Evolutionary conservation across 2,888 invertebrate species (phyloP).

Genomic region (Dinocampus coccinellae): DNA sequence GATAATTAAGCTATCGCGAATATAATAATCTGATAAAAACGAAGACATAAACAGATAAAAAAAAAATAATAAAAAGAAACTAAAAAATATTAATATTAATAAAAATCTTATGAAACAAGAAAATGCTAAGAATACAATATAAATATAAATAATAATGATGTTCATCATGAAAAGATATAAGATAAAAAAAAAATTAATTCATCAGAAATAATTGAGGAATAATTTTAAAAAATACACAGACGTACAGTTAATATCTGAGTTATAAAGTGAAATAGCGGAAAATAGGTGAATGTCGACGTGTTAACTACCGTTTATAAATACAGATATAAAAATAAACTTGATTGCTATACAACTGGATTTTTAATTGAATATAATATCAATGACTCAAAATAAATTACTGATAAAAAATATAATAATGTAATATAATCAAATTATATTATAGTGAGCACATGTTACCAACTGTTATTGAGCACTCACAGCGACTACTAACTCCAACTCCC

Average conservation of each 20-base stretch:
- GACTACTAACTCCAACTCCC: slow-evolving; percentile 1
- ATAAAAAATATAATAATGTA: neutral
- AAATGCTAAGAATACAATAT: neutral
- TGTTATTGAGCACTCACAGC: neutral
- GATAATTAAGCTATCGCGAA: neutral
- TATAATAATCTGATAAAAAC: neutral
- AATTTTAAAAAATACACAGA: neutral
- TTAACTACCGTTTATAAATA: neutral
- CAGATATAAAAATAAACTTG: neutral
- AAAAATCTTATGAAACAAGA: neutral
- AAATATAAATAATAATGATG: neutral
- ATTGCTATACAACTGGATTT: neutral
- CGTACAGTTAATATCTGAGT: neutral
- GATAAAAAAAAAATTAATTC: neutral
- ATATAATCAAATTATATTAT: neutral
- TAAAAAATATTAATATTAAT: too few relatives aligned
- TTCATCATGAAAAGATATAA: neutral
- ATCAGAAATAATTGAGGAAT: neutral
- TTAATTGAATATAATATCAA: neutral
- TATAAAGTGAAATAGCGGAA: slow-evolving; percentile 1
- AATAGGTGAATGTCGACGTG: neutral
- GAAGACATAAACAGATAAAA: neutral
- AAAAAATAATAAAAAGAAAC: neutral
- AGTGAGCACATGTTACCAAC: neutral
- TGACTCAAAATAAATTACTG: neutral